Evolutionary conservation across 2,113 vertebrate genomes (phyloP), one percentile per base, ranked within the genome.

Genomic region (Microtus richardsoni): DNA sequence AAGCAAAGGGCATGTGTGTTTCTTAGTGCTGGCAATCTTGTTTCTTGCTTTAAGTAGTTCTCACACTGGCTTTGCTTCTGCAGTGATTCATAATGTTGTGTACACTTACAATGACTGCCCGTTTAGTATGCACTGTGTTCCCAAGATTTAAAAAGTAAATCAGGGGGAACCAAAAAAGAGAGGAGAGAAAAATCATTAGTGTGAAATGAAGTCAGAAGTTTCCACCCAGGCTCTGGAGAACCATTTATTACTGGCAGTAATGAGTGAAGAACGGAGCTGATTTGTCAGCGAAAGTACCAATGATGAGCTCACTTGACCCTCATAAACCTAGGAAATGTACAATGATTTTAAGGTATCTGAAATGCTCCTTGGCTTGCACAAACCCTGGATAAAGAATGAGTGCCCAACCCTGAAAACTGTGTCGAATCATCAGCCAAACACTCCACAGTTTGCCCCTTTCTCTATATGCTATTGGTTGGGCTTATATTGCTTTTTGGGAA

Each of bases 171-270:
- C 58, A 9, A 79, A 83, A 84, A 16, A 26, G 54, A 36, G 11
- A 93, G 11, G 21, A 60, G 22, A 86, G 58, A 86, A 90, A 88
- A 83, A 39, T 22, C 33, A 68, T 8, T n/a, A 80, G 36, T 17
- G 66, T 92, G 49, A 92, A 86, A 80, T n/a, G 75, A 92, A 90
- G 74, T 87, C 68, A 90, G 26, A 93, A 88, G 41, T 62, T 47
- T 36, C 22, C 36, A 70, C 26, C 49, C 68, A 70, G 58, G n/a
- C 68, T 54, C 22, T 14, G 47, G 13, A 82, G 54, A 73, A 91
- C 52, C 47, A 88, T 58, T 95, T 91, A 33, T 78, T 77, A 78
- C 47, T 49, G 70, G 30, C 41, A 91, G 52, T 21, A 47, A 12
- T 30, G 30, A 89, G 19, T 60, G 54, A 93, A 79, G 58, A 62